phyloP scores from a whole-genome alignment of 1,140 invertebrate genomes.

The Asobara japonica region DNA sequence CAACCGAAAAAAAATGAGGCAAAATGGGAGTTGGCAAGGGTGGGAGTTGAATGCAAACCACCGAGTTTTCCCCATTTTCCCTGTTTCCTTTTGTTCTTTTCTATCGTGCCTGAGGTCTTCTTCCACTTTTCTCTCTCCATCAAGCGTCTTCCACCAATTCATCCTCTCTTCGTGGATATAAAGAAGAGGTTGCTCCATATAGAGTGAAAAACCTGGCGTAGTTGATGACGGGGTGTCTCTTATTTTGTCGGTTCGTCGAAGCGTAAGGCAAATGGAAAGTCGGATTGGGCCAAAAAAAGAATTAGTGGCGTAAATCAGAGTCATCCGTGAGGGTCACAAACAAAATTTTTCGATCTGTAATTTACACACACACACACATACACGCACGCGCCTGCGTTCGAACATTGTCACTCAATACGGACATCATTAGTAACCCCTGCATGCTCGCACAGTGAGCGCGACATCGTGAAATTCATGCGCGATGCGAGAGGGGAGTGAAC shows the following conservation, averaged over 20 bases:
- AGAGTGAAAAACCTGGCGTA: not conserved
- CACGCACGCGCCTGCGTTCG: no score
- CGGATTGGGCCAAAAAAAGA: no score
- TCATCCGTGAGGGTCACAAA: no score
- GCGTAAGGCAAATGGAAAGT: constrained; percentile 12
- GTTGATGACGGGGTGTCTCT: constrained; percentile 6
- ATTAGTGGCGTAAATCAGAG: no score
- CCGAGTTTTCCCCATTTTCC: constrained; percentile 8
- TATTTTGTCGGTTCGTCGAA: constrained; percentile 13
- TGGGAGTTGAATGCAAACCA: not conserved
- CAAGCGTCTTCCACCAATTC: constrained; percentile 10
- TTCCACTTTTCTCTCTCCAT: constrained; percentile 1
- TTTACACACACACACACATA: no score
- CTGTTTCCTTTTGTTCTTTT: constrained; percentile 4
- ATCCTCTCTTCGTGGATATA: constrained; percentile 1
- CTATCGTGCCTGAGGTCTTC: constrained; percentile 2
- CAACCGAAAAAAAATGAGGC: not conserved
- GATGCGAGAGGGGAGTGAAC: no score
- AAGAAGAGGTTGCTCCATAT: not conserved
- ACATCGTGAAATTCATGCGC: no score
- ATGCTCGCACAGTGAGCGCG: no score
- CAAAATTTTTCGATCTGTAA: no score
- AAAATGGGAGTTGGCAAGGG: not conserved
- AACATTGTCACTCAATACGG: no score
- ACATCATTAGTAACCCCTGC: no score